Conservation (phyloP, 2,888 invertebrate species). For the Aspidiotus destructor region DNA sequence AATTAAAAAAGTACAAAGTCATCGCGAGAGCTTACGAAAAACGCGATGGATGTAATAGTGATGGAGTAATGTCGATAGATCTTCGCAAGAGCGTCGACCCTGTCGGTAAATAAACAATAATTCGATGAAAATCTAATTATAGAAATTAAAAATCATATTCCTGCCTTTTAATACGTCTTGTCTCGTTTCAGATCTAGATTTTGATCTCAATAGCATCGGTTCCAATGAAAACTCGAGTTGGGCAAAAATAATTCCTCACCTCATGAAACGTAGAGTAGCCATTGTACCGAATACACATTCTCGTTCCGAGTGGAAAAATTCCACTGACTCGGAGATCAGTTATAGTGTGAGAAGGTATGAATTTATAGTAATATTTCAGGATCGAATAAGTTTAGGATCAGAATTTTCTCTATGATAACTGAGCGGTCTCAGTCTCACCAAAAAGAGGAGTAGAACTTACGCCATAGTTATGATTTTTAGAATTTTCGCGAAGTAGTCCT, state of each 20-base stretch:
- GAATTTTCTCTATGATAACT: no score
- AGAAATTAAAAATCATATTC: slow-evolving; percentile 1
- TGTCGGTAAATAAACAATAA: slow-evolving; percentile 47
- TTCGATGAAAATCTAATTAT: not conserved
- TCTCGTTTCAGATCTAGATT: slow-evolving; percentile 51
- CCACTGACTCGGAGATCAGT: slow-evolving; percentile 49
- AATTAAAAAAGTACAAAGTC: slow-evolving; percentile 74
- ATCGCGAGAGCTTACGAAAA: slow-evolving; percentile 86
- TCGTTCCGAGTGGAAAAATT: slow-evolving; percentile 48
- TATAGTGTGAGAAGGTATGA: slow-evolving; percentile 40
- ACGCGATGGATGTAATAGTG: slow-evolving; percentile 63
- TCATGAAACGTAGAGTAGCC: slow-evolving; percentile 75
- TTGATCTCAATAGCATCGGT: slow-evolving; percentile 59
- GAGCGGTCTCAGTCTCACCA: no score
- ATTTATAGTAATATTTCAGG: not conserved
- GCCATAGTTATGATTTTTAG: no score
- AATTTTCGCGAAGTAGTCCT: no score
- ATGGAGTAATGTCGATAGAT: slow-evolving; percentile 76
- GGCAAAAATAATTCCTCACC: slow-evolving; percentile 80
- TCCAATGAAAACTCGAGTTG: slow-evolving; percentile 82
- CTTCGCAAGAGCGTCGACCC: slow-evolving; percentile 83
- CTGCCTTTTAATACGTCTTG: not conserved
- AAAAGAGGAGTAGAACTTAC: not conserved
- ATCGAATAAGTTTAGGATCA: no score
- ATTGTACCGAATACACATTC: slow-evolving; percentile 53